A percentile compares a stretch with the other conserved stretches of the same genome.
Evolutionary conservation across 1,140 invertebrate species (phyloP).

Genomic region (Microplitis mediator): DNA sequence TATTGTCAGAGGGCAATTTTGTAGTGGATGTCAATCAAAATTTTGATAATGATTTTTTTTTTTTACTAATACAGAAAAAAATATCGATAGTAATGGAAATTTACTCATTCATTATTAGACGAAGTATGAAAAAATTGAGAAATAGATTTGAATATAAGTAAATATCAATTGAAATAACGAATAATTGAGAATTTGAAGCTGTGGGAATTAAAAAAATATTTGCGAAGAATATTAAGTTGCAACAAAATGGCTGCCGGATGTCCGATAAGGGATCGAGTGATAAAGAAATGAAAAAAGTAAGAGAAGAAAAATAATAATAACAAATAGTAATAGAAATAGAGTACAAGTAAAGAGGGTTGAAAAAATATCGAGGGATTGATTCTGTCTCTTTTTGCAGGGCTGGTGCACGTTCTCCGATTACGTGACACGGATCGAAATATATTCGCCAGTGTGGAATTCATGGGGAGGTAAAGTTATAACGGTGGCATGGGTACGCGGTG

Average conservation of each 20-base stretch:
- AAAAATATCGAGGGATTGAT: conserved; percentile 35
- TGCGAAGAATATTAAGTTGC: conserved; percentile 46
- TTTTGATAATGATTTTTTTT: too few relatives aligned
- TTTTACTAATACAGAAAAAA: too few relatives aligned
- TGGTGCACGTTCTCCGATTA: conserved; percentile 27
- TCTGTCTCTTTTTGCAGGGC: conserved; percentile 31
- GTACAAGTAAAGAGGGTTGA: not conserved
- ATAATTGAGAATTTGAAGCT: not conserved
- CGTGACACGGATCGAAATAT: conserved; percentile 44
- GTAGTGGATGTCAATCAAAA: too few relatives aligned
- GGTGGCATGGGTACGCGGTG: not conserved
- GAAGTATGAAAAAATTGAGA: too few relatives aligned
- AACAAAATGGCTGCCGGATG: conserved; percentile 48
- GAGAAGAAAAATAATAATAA: too few relatives aligned
- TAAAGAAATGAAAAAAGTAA: not conserved
- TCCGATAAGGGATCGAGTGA: not conserved
- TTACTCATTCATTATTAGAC: too few relatives aligned
- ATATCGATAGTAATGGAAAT: too few relatives aligned
- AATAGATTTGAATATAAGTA: too few relatives aligned
- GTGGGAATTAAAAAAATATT: conserved; percentile 27
- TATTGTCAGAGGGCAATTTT: too few relatives aligned
- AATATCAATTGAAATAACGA: not conserved
- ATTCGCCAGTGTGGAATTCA: conserved; percentile 16
- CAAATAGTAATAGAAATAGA: too few relatives aligned
- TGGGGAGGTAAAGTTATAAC: not conserved